Evolutionary conservation across 2,113 vertebrate species (phyloP), one percentile per base, ranked within the genome.

Genomic region (Hemichromis elongatus): DNA sequence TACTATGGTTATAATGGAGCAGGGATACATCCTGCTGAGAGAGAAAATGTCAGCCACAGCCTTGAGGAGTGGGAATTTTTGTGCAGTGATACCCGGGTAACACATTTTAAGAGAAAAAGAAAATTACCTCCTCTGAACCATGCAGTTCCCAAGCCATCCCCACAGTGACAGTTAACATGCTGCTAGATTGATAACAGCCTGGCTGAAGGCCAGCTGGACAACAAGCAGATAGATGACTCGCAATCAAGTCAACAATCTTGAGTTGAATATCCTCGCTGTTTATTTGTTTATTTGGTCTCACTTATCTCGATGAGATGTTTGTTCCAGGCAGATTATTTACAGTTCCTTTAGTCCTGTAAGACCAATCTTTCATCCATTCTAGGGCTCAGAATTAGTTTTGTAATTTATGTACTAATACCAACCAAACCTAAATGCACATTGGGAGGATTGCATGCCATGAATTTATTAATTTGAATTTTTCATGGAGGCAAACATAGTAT

Each of bases 21-120:
- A 80, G 42, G 81, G 73, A 68, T 18, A 66, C 53, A 6, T 79
- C 91, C 86, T 56, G 81, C 86, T 77, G 92, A 21, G 87, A 87
- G 28, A 77, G 45, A 82, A 91, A 93, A 94, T 93, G 92, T 91
- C 94, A 93, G 80, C 59, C 63, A 10, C 24, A 70, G 59, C 54
- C 82, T 78, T 19, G 85, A 85, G 88, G 83, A 70, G 9, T 6
- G 5, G 56, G 8, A 21, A 68, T 56, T 84, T 79, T 52, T 80
- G 50, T 54, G 24, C 66, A 14, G 28, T 55, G 26, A 84, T 77
- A 59, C 54, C 86, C 33, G 26, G 79, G 37, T 19, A 80, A 86
- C 83, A 35, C 5, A 54, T 82, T 89, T 77, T 42, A 26, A 83
- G 52, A 80, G 59, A 81, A 81, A 78, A 57, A 82, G 42, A 84